Percentiles rank a stretch among this genome's conserved stretches.
Evolutionary conservation across 1,140 invertebrate species (phyloP).

Genomic region (Papilio polyxenes): DNA sequence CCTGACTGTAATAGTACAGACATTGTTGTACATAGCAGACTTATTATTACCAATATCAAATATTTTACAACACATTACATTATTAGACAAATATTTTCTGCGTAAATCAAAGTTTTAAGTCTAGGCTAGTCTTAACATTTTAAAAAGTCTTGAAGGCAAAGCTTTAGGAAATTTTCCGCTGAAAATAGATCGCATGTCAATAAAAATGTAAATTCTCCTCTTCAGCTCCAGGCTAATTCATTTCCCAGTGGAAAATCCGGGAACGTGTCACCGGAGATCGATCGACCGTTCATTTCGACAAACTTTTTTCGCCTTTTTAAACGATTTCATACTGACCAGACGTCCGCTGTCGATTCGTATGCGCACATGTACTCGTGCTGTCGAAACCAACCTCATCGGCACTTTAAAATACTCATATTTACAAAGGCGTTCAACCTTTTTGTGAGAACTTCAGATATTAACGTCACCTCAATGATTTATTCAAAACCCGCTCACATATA

Average conservation of each 20-base stretch:
- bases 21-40: slow-evolving; percentile 6
- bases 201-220: slow-evolving; percentile 79
- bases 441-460: slow-evolving; percentile 61
- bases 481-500: slow-evolving; percentile 60
- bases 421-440: slow-evolving; percentile 49
- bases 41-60: neutral
- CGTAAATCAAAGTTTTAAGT: neutral
- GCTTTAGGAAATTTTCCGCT: slow-evolving; percentile 46
- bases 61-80: no score
- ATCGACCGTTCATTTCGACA: slow-evolving; percentile 74
- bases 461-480: slow-evolving; percentile 68
- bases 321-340: slow-evolving; percentile 72
- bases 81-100: neutral
- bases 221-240: slow-evolving; percentile 78
- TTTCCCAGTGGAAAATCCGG: slow-evolving; percentile 78
- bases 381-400: slow-evolving; percentile 10
- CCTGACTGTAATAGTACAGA: slow-evolving; percentile 23
- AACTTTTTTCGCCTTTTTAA: slow-evolving; percentile 64
- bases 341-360: slow-evolving; percentile 48
- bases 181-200: slow-evolving; percentile 79
- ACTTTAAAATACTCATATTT: slow-evolving; percentile 32
- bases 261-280: slow-evolving; percentile 74
- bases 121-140: neutral
- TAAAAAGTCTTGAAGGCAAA: neutral
- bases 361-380: slow-evolving; percentile 28